Percentiles rank a stretch among this genome's conserved stretches.
Evolutionary conservation across 2,113 vertebrate species (phyloP).

Genomic region (Dicentrarchus labrax): DNA sequence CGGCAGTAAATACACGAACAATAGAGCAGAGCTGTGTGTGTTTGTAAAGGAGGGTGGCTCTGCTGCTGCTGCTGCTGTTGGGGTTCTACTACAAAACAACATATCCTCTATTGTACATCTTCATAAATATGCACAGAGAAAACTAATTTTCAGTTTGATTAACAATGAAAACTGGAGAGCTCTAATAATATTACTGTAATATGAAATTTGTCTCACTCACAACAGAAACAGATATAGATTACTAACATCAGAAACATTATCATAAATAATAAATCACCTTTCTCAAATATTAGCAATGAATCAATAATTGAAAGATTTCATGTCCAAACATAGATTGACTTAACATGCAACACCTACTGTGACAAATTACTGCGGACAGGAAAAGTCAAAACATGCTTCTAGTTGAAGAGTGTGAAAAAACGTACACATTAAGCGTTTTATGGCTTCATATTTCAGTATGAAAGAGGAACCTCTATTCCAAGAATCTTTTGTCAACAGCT

Average conservation of each 20-base stretch:
- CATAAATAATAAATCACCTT: background rate
- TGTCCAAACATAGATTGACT: slow-evolving; percentile 6
- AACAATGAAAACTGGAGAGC: background rate
- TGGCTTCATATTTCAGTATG: background rate
- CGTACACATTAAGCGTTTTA: background rate
- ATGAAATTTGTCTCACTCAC: background rate
- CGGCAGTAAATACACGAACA: slow-evolving; percentile 47
- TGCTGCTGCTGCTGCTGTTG: slow-evolving; percentile 13
- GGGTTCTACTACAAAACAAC: background rate
- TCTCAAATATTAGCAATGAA: background rate
- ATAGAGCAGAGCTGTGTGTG: slow-evolving; percentile 31
- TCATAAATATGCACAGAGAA: background rate
- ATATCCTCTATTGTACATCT: background rate
- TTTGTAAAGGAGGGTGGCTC: slow-evolving; percentile 5
- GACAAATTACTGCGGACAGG: background rate
- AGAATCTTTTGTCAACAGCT: background rate
- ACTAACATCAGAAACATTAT: background rate
- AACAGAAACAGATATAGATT: background rate
- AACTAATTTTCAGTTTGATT: background rate
- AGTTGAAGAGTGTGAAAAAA: background rate
- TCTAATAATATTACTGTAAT: background rate
- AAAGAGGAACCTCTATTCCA: background rate
- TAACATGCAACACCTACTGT: background rate
- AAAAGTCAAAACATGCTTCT: background rate
- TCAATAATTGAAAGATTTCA: background rate